Conservation (phyloP, 1,140 invertebrate species). For the Drosophila bipectinata region DNA sequence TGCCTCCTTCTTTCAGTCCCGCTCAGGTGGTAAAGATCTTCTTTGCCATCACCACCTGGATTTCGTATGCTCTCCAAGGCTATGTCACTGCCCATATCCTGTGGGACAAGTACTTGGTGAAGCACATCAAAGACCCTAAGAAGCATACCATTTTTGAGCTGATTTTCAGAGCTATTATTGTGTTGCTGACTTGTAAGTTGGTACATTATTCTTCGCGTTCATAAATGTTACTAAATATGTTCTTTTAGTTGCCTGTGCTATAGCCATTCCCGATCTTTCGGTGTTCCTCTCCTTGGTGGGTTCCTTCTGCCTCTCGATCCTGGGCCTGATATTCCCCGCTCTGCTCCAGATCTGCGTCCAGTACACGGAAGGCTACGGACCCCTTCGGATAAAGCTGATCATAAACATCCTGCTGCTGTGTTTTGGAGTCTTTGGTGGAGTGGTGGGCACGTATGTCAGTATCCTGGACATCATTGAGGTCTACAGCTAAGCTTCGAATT, state of each 20-base stretch:
- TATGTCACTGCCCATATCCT: constrained; percentile 96
- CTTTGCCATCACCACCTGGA: constrained; percentile 94
- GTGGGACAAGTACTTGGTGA: constrained; percentile 90
- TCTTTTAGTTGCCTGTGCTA: constrained; percentile 89
- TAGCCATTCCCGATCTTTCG: constrained; percentile 93
- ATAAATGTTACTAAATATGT: constrained; percentile 13
- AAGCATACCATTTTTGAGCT: constrained; percentile 86
- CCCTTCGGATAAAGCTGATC: constrained; percentile 83
- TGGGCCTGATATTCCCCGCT: constrained; percentile 96
- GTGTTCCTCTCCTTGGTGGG: constrained; percentile 97
- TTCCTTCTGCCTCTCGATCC: constrained; percentile 92
- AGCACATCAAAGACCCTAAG: constrained; percentile 85
- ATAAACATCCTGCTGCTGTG: constrained; percentile 87
- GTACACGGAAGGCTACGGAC: constrained; percentile 79
- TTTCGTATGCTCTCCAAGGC: constrained; percentile 96
- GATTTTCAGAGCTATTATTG: constrained; percentile 86
- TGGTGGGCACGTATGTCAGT: constrained; percentile 89
- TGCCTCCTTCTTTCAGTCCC: constrained; percentile 86
- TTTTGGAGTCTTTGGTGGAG: constrained; percentile 88
- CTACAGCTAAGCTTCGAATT: constrained; percentile 29
- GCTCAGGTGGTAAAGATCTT: constrained; percentile 92
- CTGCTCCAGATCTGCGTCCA: constrained; percentile 86
- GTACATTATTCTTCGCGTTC: neutral
- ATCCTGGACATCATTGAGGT: constrained; percentile 86
- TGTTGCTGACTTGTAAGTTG: constrained; percentile 89